Conservation (phyloP, 2,888 invertebrate genomes). For the Brachynemurus nebulosus region DNA sequence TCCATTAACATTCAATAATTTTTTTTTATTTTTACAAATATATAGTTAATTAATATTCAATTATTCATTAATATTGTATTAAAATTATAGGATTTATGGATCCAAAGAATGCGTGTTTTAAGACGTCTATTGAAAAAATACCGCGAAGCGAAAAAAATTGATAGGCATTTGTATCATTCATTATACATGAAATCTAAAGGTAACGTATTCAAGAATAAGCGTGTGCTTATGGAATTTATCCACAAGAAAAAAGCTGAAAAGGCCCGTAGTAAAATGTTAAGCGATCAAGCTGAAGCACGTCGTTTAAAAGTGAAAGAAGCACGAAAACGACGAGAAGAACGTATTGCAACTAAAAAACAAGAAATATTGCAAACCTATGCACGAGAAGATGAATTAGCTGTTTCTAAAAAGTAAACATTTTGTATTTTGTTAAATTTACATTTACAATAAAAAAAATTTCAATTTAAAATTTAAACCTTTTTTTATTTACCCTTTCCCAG, state of each 20-base stretch:
- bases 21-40: no score
- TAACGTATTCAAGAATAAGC: slow-evolving; percentile 97
- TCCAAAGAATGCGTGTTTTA: slow-evolving; percentile 93
- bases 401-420: slow-evolving; percentile 51
- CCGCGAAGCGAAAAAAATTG: slow-evolving; percentile 96
- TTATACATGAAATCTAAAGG: slow-evolving; percentile 99
- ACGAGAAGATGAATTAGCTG: slow-evolving; percentile 75
- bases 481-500: no score
- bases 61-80: no score
- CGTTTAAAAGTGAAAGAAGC: slow-evolving; percentile 95
- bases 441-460: no score
- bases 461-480: no score
- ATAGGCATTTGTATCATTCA: slow-evolving; percentile 94
- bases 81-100: slow-evolving; percentile 83
- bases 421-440: no score
- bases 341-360: slow-evolving; percentile 86
- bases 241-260: slow-evolving; percentile 99
- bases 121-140: slow-evolving; percentile 91
- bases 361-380: slow-evolving; percentile 81
- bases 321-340: slow-evolving; percentile 89
- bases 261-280: slow-evolving; percentile 84
- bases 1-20: no score
- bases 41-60: no score
- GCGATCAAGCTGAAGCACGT: slow-evolving; percentile 97
- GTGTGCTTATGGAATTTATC: slow-evolving; percentile 99